phyloP scores from a whole-genome alignment of 2,113 vertebrate species.

The Monarcha castaneiventris region DNA sequence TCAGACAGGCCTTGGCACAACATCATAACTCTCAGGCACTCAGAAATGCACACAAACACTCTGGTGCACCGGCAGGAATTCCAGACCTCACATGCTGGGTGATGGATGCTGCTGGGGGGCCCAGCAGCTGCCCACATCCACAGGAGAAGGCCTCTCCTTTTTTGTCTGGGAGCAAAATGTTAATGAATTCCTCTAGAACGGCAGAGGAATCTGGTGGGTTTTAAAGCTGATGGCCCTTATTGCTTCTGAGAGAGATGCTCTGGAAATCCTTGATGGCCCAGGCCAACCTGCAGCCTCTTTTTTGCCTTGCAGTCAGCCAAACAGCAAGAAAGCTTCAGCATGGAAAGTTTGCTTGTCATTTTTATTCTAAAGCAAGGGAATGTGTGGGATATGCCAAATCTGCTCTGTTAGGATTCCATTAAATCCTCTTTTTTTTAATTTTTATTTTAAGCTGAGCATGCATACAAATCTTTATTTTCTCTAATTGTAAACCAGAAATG shows the following conservation, averaged over 20 bases:
- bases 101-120: neutral
- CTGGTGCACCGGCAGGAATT: neutral
- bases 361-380: neutral
- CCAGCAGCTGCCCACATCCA: neutral
- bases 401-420: neutral
- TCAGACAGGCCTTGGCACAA: constrained; percentile 23
- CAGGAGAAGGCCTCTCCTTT: neutral
- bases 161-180: neutral
- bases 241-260: neutral
- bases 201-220: neutral
- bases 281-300: neutral
- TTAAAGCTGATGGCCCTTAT: neutral
- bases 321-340: neutral
- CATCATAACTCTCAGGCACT: neutral
- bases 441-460: neutral
- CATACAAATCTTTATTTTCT: neutral
- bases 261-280: neutral
- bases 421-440: neutral
- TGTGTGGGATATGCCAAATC: neutral
- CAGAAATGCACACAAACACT: constrained; percentile 13
- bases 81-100: neutral
- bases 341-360: neutral
- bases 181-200: neutral
- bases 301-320: neutral
- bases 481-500: neutral